phyloP scores from a whole-genome alignment of 2,888 invertebrate genomes.

The Ormyrus labotus region DNA sequence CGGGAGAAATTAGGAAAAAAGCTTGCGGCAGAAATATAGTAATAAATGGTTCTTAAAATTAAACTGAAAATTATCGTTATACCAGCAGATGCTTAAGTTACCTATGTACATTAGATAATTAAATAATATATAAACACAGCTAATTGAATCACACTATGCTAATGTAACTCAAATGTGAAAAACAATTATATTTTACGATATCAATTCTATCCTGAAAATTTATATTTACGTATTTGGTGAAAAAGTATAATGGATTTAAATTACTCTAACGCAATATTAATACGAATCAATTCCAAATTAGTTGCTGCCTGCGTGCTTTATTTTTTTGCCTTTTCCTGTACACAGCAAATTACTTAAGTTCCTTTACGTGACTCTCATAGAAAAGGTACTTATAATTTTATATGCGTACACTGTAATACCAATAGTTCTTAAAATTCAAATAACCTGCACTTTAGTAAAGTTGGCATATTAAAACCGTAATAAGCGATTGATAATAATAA shows the following conservation, averaged over 20 bases:
- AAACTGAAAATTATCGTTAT: not conserved
- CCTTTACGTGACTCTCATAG: conserved; percentile 21
- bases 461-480: too few relatives aligned
- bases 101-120: not conserved
- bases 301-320: not conserved
- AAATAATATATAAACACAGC: too few relatives aligned
- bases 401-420: too few relatives aligned
- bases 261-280: conserved; percentile 2
- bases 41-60: too few relatives aligned
- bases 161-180: not conserved
- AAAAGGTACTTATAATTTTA: not conserved
- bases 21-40: too few relatives aligned
- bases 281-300: conserved; percentile 16
- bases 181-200: not conserved
- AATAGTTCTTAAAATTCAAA: too few relatives aligned
- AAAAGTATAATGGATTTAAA: conserved; percentile 6
- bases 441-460: too few relatives aligned
- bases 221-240: not conserved
- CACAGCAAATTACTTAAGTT: conserved; percentile 9
- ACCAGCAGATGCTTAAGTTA: not conserved
- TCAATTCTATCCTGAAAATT: not conserved
- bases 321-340: conserved; percentile 2
- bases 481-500: too few relatives aligned
- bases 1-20: too few relatives aligned
- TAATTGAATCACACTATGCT: too few relatives aligned